phyloP scores from a whole-genome alignment of 2,113 vertebrate genomes.

The Neolamprologus tretocephalus region DNA sequence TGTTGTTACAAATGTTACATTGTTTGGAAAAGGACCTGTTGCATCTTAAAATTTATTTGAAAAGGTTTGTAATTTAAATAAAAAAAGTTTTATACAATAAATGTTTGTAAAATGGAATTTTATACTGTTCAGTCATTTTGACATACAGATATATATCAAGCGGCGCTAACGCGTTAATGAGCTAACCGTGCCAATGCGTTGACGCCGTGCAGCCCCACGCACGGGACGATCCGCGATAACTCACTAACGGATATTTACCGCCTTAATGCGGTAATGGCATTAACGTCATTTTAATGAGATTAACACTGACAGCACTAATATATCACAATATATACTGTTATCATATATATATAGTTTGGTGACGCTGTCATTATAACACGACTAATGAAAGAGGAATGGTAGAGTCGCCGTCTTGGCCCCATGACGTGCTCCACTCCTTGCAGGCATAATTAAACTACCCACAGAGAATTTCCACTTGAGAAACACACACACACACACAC shows the following conservation, averaged over 20 bases:
- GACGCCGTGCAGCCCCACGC: background rate
- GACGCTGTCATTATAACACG: background rate
- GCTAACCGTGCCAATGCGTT: background rate
- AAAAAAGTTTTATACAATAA: background rate
- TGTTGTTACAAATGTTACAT: background rate
- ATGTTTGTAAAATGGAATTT: background rate
- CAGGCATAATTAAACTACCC: slow-evolving; percentile 19
- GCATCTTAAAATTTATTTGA: background rate
- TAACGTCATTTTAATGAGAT: background rate
- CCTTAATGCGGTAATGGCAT: accelerated
- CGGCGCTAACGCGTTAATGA: background rate
- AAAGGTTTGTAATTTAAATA: background rate
- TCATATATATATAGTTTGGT: background rate
- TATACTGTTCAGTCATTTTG: accelerated
- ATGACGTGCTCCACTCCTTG: background rate
- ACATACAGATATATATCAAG: background rate
- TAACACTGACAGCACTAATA: background rate
- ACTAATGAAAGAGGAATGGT: background rate
- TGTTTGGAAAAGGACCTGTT: background rate
- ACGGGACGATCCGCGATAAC: background rate
- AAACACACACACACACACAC: background rate
- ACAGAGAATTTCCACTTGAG: background rate
- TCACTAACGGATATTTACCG: background rate
- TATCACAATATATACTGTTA: background rate
- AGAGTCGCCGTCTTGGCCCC: background rate